Evolutionary conservation across 2,888 invertebrate species (phyloP).

Genomic region (Tetragonisca angustula): DNA sequence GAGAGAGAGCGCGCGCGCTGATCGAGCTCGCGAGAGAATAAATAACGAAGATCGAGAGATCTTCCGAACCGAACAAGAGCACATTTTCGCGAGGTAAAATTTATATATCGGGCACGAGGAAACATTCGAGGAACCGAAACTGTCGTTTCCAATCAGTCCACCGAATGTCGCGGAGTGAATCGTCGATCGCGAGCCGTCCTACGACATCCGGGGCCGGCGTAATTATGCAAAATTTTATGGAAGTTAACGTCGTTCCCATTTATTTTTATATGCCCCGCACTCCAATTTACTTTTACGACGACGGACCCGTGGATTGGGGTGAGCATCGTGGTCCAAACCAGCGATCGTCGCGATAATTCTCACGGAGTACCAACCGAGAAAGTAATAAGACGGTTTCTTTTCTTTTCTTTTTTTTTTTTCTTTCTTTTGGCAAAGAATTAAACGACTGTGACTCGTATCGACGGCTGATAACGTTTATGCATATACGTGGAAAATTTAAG

Average conservation of each 20-base stretch:
- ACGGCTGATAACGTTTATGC: slow-evolving; percentile 14
- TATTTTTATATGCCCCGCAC: slow-evolving; percentile 59
- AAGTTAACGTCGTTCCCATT: slow-evolving; percentile 59
- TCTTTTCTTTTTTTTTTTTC: neutral
- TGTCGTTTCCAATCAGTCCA: neutral
- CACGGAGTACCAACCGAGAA: slow-evolving; percentile 3
- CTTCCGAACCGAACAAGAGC: too few relatives aligned
- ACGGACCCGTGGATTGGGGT: neutral
- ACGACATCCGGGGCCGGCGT: slow-evolving; percentile 32
- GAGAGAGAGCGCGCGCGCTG: too few relatives aligned
- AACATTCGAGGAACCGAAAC: neutral
- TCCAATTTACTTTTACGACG: slow-evolving; percentile 57
- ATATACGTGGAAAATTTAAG: neutral
- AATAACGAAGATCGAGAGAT: too few relatives aligned
- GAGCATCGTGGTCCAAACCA: neutral
- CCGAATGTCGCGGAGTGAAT: neutral
- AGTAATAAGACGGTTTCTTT: too few relatives aligned
- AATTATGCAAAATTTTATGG: slow-evolving; percentile 61
- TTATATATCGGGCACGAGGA: too few relatives aligned
- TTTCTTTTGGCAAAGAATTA: neutral
- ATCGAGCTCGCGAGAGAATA: too few relatives aligned
- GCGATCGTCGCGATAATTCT: slow-evolving; percentile 29
- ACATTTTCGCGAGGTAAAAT: too few relatives aligned
- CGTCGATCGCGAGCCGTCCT: neutral
- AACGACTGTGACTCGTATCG: neutral